These are phyloP conservation scores for Allygus modestus DNA, from an alignment of 2,888 invertebrate species.

Conservation along the genomic window DNA sequence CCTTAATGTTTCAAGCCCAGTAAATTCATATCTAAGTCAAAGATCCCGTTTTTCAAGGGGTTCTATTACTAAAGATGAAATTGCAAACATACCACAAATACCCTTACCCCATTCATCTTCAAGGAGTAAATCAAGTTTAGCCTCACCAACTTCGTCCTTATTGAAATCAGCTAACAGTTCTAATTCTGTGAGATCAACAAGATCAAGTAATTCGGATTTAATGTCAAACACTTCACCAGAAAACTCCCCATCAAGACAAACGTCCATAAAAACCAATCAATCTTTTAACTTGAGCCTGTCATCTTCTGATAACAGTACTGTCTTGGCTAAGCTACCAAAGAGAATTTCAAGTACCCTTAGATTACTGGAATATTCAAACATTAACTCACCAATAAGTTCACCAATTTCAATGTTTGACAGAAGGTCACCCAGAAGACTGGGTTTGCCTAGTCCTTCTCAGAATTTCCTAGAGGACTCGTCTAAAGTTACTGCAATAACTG, in stretches of 20 bases:
- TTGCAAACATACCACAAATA: constrained; percentile 15
- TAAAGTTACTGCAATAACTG: background rate
- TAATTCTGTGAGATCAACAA: background rate
- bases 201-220: background rate
- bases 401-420: background rate
- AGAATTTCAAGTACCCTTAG: constrained; percentile 42
- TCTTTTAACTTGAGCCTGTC: background rate
- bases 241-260: background rate
- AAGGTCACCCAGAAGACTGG: background rate
- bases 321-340: background rate
- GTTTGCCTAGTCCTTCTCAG: background rate
- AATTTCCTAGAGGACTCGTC: background rate
- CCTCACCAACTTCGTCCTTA: background rate
- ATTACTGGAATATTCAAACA: background rate
- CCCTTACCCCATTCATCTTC: background rate
- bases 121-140: background rate
- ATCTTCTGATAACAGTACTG: background rate
- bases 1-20: background rate
- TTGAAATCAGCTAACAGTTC: background rate
- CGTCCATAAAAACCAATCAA: background rate
- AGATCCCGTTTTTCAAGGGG: no score
- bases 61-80: background rate
- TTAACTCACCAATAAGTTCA: constrained; percentile 30
- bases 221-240: background rate
- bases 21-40: background rate